These are phyloP conservation scores for Tragelaphus buxtoni DNA, from an alignment of 2,113 vertebrate species.

Conservation along the genomic window DNA sequence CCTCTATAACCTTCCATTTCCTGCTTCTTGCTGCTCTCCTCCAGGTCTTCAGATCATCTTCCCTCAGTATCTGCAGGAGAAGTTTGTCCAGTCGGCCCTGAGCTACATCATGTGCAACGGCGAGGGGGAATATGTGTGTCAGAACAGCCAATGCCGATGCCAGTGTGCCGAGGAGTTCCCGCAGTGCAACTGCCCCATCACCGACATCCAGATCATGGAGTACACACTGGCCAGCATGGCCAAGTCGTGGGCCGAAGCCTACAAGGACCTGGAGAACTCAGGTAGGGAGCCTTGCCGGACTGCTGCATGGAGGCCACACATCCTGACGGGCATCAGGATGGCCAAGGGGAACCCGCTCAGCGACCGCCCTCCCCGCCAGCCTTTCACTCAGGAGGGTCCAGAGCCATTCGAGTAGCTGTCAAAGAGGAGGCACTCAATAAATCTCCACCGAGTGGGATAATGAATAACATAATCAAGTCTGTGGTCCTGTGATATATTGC, in stretches of 20 bases:
- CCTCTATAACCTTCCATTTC: background rate
- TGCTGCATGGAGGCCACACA: rapidly evolving
- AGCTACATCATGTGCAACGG: conserved; percentile 99
- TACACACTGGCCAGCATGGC: conserved; percentile 93
- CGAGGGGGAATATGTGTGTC: conserved; percentile 95
- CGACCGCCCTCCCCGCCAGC: rapidly evolving
- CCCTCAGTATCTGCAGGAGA: conserved; percentile 98
- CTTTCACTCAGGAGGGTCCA: background rate
- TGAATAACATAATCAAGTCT: background rate
- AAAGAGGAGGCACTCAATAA: background rate
- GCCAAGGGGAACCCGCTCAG: rapidly evolving
- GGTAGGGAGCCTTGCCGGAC: conserved; percentile 78
- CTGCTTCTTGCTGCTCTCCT: background rate
- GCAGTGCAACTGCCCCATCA: conserved; percentile 98
- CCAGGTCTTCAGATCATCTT: conserved; percentile 99
- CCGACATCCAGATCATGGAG: conserved; percentile 99
- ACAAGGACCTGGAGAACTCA: conserved; percentile 98
- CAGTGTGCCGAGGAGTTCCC: conserved; percentile 95
- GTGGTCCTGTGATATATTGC: background rate
- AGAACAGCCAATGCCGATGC: conserved; percentile 93
- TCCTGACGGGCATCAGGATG: background rate
- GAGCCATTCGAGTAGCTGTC: background rate
- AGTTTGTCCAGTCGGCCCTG: conserved; percentile 98
- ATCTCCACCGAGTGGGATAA: background rate
- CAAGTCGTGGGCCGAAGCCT: conserved; percentile 94